A percentile compares a stretch with the other conserved stretches of the same genome.
These are phyloP conservation scores for Pan troglodytes DNA, from an alignment of 2,113 vertebrate genomes.

Conservation along the genomic window DNA sequence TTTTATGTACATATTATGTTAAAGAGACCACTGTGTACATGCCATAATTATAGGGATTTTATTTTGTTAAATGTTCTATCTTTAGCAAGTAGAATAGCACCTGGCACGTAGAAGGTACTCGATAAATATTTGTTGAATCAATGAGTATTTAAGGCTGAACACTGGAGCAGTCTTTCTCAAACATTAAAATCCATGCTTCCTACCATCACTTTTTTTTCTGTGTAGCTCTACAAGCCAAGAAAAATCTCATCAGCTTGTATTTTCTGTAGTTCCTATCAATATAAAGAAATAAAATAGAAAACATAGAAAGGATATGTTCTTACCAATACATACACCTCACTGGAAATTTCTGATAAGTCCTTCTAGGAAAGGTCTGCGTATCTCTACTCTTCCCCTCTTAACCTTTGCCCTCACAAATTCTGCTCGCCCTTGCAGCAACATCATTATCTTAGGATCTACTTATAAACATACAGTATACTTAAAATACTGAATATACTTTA, in stretches of 20 bases:
- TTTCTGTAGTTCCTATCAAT: not conserved
- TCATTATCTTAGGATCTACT: not conserved
- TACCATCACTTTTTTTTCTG: not conserved
- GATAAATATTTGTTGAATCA: not conserved
- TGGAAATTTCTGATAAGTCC: not conserved
- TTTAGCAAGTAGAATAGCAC: not conserved
- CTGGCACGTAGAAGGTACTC: not conserved
- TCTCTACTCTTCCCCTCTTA: not conserved
- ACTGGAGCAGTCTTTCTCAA: not conserved
- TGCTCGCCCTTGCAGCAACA: not conserved
- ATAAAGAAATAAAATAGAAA: constrained; percentile 11
- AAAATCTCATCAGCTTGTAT: constrained; percentile 3
- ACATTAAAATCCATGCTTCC: not conserved
- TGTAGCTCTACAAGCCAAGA: not conserved
- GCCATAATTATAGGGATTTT: not conserved
- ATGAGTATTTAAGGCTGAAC: not conserved
- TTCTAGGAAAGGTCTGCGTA: not conserved
- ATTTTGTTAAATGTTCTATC: not conserved
- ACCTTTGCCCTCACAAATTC: not conserved
- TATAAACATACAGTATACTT: not conserved
- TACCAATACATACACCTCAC: not conserved
- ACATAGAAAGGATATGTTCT: not conserved
- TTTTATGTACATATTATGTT: not conserved
- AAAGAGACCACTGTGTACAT: not conserved
- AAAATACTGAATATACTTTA: not conserved